Evolutionary conservation across 1,140 invertebrate species (phyloP), one percentile per base, ranked within the genome.

Genomic region (Stegodyphus mimosarum): DNA sequence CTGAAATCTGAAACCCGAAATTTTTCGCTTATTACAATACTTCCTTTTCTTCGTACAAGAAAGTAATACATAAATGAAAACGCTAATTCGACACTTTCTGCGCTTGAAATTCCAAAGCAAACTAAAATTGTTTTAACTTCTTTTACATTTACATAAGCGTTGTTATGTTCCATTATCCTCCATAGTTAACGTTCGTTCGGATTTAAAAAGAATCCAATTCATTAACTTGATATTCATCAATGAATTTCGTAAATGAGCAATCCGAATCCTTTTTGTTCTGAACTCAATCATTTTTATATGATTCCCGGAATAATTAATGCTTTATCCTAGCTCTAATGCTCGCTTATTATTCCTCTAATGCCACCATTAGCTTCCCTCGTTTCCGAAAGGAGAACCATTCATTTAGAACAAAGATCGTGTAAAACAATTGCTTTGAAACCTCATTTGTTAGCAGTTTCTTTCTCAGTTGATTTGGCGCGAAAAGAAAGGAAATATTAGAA

Each of bases 381-480:
- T 64, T 49, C 49, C 17, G 7, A n/a, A 74, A 51, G 53, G 52
- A 52, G 51, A 72, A 71, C 69, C 63, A 81, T 81, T 81, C 78
- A 70, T 49, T 48, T 10, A 52, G 63, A 78, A 78, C 78, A 81
- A 72, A 71, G 78, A 81, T 81, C 69, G 67, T 64, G 55, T 60
- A 81, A 81, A 81, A 81, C 78, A 81, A 81, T 81, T 81, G 78
- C 78, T 72, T 81, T 81, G 71, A 81, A 81, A 81, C 78, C 78
- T 63, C 78, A 81, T 81, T 81, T 81, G 78, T 81, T 81, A 81
- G 53, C 78, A 53, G 77, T 81, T 81, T 81, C 78, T 81, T 81
- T 63, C 48, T 13, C 78, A 81, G 78, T 72, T 72, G 69, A 81
- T 81, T 81, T 81, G 78, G 78, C 69, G 67, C 64, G 60, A 81